phyloP scores from a whole-genome alignment of 2,113 vertebrate species.

The Aptenodytes forsteri region DNA sequence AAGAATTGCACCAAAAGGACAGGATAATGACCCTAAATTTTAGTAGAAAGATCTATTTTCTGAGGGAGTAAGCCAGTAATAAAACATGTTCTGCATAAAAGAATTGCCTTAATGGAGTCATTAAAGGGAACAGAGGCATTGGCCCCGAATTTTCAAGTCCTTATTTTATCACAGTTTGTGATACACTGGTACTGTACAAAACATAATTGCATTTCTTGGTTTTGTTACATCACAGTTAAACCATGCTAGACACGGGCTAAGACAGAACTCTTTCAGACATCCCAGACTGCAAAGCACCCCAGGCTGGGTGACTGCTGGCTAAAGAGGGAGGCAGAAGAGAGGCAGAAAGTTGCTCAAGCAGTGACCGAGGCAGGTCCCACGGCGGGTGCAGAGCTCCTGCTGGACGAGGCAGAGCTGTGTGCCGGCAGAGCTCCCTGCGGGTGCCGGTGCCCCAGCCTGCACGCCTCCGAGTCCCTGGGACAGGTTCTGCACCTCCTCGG shows the following conservation, averaged over 20 bases:
- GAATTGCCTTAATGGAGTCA: not conserved
- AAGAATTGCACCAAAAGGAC: not conserved
- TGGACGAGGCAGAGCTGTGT: fast-evolving
- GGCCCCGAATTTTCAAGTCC: not conserved
- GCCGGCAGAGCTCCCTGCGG: not conserved
- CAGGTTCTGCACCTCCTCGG: not conserved
- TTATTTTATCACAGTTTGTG: not conserved
- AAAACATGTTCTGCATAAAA: not conserved
- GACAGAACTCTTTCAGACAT: not conserved
- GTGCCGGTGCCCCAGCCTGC: not conserved
- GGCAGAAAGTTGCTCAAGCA: not conserved
- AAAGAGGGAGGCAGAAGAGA: not conserved
- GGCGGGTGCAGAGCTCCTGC: not conserved
- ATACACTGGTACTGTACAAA: not conserved
- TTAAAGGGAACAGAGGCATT: not conserved
- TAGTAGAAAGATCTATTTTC: not conserved
- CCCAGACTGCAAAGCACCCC: not conserved
- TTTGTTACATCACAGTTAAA: not conserved
- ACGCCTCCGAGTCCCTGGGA: fast-evolving
- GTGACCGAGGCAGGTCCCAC: fast-evolving
- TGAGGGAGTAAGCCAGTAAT: not conserved
- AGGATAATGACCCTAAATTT: not conserved
- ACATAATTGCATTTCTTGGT: not conserved
- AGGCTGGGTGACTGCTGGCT: not conserved
- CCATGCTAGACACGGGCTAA: not conserved